Evolutionary conservation across 2,113 vertebrate species (phyloP).

Genomic region (Chaetodon auriga): DNA sequence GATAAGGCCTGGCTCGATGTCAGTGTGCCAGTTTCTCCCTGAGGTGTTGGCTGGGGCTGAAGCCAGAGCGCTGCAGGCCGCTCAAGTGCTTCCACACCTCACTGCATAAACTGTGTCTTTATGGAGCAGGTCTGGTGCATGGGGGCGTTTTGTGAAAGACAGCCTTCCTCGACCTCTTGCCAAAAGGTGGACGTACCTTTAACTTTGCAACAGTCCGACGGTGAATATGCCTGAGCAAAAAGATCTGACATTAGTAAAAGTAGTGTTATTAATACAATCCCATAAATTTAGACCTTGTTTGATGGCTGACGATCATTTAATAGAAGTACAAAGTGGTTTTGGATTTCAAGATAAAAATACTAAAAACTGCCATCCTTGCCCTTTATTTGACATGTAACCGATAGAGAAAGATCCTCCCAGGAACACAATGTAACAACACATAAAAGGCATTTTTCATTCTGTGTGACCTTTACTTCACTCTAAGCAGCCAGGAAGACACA

Average conservation of each 20-base stretch:
- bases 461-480: constrained; percentile 32
- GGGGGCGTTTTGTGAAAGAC: too few relatives aligned
- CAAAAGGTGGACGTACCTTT: background rate
- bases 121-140: too few relatives aligned
- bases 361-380: background rate
- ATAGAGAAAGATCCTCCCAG: background rate
- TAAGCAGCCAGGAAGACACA: background rate
- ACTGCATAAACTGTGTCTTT: background rate
- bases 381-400: constrained; percentile 5
- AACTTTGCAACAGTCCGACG: background rate
- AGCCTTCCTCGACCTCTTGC: background rate
- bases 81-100: background rate
- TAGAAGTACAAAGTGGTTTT: background rate
- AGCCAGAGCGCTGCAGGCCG: background rate
- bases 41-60: background rate
- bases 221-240: background rate
- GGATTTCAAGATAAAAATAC: background rate
- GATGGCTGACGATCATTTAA: background rate
- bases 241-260: background rate
- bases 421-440: background rate
- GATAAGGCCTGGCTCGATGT: background rate
- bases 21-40: background rate
- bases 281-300: background rate
- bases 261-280: background rate
- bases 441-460: constrained; percentile 16